Conservation (phyloP, 2,797 vertebrate genomes). For the Rachycentron canadum region DNA sequence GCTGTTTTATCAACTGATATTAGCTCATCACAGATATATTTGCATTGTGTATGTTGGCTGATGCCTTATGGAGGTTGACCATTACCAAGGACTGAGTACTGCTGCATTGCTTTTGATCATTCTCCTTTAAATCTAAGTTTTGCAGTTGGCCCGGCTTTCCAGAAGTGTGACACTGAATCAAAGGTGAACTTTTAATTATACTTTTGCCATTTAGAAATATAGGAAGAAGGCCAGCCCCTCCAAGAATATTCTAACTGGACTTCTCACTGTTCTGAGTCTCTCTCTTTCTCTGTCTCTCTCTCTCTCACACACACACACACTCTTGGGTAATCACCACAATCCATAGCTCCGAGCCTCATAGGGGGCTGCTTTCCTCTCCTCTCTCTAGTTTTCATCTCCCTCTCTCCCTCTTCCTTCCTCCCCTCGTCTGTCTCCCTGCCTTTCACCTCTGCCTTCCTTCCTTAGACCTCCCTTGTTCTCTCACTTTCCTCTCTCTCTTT, state of each 20-base stretch:
- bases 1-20: neutral
- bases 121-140: neutral
- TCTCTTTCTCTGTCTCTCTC: neutral
- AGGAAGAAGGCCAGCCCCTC: conserved; percentile 13
- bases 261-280: conserved; percentile 15
- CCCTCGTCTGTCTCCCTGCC: conserved; percentile 42
- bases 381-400: conserved; percentile 49
- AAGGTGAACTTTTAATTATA: conserved; percentile 16
- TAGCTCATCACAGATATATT: neutral
- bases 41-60: neutral
- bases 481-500: conserved; percentile 7
- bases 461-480: conserved; percentile 43
- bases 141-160: neutral
- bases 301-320: conserved; percentile 10
- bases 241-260: conserved; percentile 25
- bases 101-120: neutral
- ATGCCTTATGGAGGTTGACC: neutral
- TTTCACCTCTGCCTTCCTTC: conserved; percentile 74
- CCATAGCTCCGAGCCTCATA: conserved; percentile 35
- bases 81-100: neutral
- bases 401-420: conserved; percentile 74
- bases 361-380: conserved; percentile 55
- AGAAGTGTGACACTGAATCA: neutral
- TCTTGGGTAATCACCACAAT: conserved; percentile 31
- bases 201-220: conserved; percentile 34